A percentile compares a stretch with the other conserved stretches of the same genome.
Evolutionary conservation across 2,888 invertebrate genomes (phyloP).

Genomic region (Campoletis raptor): DNA sequence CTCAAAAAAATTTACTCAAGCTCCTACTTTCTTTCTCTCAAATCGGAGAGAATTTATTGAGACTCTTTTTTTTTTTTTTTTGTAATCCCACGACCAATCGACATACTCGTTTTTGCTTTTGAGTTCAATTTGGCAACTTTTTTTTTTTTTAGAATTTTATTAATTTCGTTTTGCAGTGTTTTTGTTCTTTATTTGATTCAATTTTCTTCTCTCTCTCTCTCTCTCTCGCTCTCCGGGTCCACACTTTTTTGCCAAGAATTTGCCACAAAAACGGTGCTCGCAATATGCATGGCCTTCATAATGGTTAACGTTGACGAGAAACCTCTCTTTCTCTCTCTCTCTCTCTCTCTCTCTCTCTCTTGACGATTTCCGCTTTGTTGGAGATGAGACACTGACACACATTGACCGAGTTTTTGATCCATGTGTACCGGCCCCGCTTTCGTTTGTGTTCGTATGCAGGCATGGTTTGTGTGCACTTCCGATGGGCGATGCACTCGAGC

Average conservation of each 20-base stretch:
- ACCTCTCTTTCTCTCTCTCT: not conserved
- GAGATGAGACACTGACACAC: conserved; percentile 26
- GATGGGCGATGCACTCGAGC: conserved; percentile 47
- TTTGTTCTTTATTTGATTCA: not conserved
- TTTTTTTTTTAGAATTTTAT: not conserved
- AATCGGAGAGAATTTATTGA: not conserved
- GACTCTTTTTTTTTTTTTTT: not conserved
- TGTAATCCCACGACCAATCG: not conserved
- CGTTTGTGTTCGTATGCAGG: not conserved
- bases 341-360: not conserved
- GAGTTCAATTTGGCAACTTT: not conserved
- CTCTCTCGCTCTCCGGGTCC: not conserved
- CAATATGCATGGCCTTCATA: conserved; percentile 14
- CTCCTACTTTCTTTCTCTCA: not conserved
- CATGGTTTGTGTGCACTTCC: conserved; percentile 25
- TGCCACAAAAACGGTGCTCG: not conserved
- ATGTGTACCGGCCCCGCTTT: not conserved
- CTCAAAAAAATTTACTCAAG: not conserved
- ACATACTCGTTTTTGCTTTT: not conserved
- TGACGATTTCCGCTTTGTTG: conserved; percentile 48
- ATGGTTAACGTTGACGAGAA: conserved; percentile 38
- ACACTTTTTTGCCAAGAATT: not conserved
- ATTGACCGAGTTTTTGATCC: conserved; percentile 3
- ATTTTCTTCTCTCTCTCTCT: not conserved
- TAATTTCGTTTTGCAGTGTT: not conserved